Evolutionary conservation across 2,113 vertebrate genomes (phyloP).

Genomic region (Machaerirhynchus nigripectus): DNA sequence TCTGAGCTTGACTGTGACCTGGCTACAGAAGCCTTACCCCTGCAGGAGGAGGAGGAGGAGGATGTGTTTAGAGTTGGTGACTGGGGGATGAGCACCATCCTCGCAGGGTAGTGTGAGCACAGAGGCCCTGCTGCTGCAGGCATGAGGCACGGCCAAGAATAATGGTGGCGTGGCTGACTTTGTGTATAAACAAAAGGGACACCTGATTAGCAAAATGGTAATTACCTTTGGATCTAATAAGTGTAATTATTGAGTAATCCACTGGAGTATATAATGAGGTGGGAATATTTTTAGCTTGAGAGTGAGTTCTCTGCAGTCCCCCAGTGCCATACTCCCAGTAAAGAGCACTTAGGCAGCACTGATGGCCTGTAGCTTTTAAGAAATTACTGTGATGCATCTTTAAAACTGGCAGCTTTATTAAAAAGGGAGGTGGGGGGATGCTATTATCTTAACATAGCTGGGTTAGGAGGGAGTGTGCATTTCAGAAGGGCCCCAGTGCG

Average conservation of each 20-base stretch:
- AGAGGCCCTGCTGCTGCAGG: neutral
- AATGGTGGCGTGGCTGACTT: neutral
- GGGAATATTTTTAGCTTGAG: neutral
- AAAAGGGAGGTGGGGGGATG: slow-evolving; percentile 28
- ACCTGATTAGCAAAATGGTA: neutral
- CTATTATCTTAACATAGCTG: neutral
- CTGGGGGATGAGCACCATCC: neutral
- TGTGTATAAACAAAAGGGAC: neutral
- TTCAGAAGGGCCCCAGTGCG: neutral
- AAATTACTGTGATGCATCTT: slow-evolving; percentile 35
- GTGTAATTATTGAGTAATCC: slow-evolving; percentile 28
- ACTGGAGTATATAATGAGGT: slow-evolving; percentile 7
- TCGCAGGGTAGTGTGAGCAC: neutral
- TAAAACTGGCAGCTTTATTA: slow-evolving; percentile 41
- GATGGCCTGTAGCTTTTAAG: slow-evolving; percentile 37
- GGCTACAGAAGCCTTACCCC: neutral
- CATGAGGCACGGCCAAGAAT: accelerated
- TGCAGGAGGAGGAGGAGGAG: neutral
- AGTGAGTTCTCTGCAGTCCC: neutral
- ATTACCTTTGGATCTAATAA: slow-evolving; percentile 7
- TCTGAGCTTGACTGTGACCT: neutral
- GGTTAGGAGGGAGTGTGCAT: neutral
- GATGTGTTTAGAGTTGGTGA: neutral
- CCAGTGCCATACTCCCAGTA: neutral
- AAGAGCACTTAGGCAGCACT: slow-evolving; percentile 16